Conservation (phyloP, 2,113 vertebrate genomes). For the Nymphicus hollandicus region DNA sequence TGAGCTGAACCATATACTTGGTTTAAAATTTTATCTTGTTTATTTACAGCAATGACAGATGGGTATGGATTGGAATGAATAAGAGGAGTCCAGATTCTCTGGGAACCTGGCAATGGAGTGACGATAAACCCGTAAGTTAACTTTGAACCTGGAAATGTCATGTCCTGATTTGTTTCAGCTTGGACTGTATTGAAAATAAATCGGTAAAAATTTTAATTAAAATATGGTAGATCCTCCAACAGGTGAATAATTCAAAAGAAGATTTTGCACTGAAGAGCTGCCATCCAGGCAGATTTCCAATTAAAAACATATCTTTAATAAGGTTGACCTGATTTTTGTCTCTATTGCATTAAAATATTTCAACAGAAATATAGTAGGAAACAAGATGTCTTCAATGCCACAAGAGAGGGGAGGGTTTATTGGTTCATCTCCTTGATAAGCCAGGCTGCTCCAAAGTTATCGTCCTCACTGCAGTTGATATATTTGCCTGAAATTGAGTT, state of each 20-base stretch:
- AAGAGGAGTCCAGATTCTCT: slow-evolving; percentile 86
- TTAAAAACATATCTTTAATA: background rate
- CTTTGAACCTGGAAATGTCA: background rate
- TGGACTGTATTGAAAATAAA: background rate
- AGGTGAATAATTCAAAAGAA: background rate
- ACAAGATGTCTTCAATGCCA: background rate
- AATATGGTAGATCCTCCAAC: background rate
- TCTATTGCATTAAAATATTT: background rate
- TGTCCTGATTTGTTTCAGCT: background rate
- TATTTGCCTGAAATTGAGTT: background rate
- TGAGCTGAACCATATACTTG: background rate
- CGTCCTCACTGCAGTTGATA: background rate
- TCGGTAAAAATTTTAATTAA: slow-evolving; percentile 1
- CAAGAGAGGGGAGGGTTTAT: background rate
- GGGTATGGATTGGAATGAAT: slow-evolving; percentile 94
- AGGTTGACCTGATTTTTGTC: background rate
- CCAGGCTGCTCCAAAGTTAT: background rate
- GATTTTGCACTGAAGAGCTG: background rate
- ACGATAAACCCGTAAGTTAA: slow-evolving; percentile 86
- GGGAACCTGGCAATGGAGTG: slow-evolving; percentile 92
- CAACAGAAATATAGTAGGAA: background rate
- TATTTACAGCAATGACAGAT: slow-evolving; percentile 80
- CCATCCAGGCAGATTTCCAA: background rate
- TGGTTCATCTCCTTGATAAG: background rate
- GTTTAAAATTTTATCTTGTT: background rate